Evolutionary conservation across 2,888 invertebrate genomes (phyloP).

Genomic region (Syrista parreyssii): DNA sequence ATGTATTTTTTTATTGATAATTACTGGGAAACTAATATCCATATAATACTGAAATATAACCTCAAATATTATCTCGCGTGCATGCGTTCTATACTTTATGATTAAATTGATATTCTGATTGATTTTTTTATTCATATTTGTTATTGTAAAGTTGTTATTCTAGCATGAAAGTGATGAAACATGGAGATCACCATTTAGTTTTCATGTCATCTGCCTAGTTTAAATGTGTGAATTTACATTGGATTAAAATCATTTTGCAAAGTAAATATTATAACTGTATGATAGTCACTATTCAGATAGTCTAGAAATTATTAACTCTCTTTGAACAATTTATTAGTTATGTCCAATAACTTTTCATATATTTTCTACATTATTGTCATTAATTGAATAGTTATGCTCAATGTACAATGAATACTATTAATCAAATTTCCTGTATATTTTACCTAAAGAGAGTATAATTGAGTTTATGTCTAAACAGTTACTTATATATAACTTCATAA

Average conservation of each 20-base stretch:
- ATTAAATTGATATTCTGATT: not conserved
- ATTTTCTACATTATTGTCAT: too few relatives aligned
- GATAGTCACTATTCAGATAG: not conserved
- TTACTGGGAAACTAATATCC: not conserved
- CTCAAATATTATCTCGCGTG: not conserved
- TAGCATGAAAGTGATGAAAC: too few relatives aligned
- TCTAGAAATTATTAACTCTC: not conserved
- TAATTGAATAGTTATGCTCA: too few relatives aligned
- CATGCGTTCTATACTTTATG: not conserved
- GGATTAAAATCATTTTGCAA: not conserved
- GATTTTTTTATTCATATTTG: not conserved
- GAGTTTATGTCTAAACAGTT: too few relatives aligned
- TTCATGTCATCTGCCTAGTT: not conserved
- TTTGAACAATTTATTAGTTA: not conserved
- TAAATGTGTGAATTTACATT: not conserved
- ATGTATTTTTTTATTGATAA: not conserved
- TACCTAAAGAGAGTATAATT: too few relatives aligned
- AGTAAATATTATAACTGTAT: not conserved
- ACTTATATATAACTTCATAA: not conserved
- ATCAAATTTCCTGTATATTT: too few relatives aligned
- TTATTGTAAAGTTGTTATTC: too few relatives aligned
- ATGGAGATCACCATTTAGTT: not conserved
- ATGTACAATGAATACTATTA: too few relatives aligned
- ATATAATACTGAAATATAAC: not conserved
- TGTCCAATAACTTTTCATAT: too few relatives aligned